Base-by-base conservation (phyloP, 2,888 invertebrate genomes). In the Himalopsyche tibetana region DNA sequence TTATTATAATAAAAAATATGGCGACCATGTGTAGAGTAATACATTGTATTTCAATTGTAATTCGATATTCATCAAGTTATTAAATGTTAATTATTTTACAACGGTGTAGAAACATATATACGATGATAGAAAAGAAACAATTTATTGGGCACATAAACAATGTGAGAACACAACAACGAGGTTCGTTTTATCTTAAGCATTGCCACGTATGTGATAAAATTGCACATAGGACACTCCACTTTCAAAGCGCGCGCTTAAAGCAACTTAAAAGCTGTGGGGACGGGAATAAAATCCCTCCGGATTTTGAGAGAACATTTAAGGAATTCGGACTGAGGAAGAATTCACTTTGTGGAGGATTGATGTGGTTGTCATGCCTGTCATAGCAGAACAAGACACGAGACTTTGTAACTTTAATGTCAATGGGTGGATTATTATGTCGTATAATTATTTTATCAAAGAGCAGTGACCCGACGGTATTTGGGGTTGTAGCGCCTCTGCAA, bases 301-400 rank as follows among this genome's bases (percentile, higher is more conserved):
- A 74, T 74, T 74, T 74, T 38, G 74, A 28, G 42, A 55, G 82
- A 38, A 74, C 69, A 55, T 83, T 82, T 74, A 40, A 63, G 69
- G 85, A 85, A 85, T 85, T 85, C 69, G 82, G 55, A 36, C 80
- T 80, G 36, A 55, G 17, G 85, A 85, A 82, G 84, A 85, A 85
- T 85, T 85, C 55, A 80, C 85, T 85, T 85, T 85, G 85, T 79
- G 55, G 74, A 80, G 85, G 79, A 85, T 85, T 82, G 85, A 85
- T 83, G 85, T 63, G 85, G 85, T 83, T 85, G 83, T 85, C 85
- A 28, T 85, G 85, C 85, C 83, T 55, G 40, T 74, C 74, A 74
- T 36, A 74, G 74, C 74, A 36, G 74, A 74, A 51, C 51, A 51
- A 51, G 51, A 15, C 51, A 51, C 51, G 15, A 74, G 74, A 74